A percentile compares a stretch with the other conserved stretches of the same genome.
phyloP scores from a whole-genome alignment of 2,113 vertebrate species.

The Petaurus breviceps region DNA sequence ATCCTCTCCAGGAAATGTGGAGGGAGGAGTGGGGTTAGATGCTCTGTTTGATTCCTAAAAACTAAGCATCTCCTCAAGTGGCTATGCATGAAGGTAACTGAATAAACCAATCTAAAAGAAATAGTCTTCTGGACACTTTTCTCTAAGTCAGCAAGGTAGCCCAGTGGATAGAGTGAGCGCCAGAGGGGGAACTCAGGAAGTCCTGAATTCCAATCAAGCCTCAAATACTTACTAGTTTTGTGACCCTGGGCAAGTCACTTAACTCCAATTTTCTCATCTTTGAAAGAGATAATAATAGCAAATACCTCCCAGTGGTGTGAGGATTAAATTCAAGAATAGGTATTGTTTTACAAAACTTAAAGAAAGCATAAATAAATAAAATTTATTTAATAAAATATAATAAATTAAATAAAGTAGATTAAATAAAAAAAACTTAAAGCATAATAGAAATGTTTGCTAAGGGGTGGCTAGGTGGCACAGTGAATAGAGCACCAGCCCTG shows the following conservation, averaged over 20 bases:
- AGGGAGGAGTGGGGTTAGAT: background rate
- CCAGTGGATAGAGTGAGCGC: background rate
- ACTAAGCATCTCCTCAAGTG: background rate
- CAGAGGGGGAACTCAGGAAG: too few species aligned
- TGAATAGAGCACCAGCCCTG: too few species aligned
- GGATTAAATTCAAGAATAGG: background rate
- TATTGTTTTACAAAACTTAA: background rate
- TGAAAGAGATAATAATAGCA: background rate
- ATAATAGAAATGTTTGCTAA: background rate
- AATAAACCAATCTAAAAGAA: too few species aligned
- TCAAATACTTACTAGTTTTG: background rate
- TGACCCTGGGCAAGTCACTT: background rate
- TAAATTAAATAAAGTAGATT: too few species aligned
- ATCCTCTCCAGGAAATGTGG: background rate
- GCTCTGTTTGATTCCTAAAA: slow-evolving; percentile 33
- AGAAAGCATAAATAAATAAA: background rate
- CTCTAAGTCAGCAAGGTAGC: background rate
- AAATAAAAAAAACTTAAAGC: too few species aligned
- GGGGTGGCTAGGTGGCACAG: too few species aligned
- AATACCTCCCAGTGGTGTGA: background rate
- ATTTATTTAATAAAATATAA: too few species aligned
- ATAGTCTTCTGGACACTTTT: background rate
- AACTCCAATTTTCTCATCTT: background rate
- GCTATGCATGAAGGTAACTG: background rate
- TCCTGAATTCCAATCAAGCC: background rate